These are phyloP conservation scores for Gouania willdenowi DNA, from an alignment of 2,797 vertebrate genomes.

Conservation along the genomic window DNA sequence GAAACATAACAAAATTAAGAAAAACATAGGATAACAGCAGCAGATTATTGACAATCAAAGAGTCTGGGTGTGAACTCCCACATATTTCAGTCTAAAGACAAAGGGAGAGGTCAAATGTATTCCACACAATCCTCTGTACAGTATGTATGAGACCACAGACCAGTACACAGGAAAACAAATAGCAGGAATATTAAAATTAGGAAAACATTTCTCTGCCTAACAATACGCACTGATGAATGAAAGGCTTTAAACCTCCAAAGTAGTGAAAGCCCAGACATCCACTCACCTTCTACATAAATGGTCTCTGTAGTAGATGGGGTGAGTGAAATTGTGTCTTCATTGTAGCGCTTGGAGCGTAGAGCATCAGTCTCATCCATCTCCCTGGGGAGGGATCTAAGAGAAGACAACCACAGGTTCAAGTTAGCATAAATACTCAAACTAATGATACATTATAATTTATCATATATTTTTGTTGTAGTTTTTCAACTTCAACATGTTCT, in stretches of 20 bases:
- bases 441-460: no score
- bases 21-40: no score
- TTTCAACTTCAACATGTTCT: no score
- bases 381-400: conserved; percentile 79
- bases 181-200: no score
- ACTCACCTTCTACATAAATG: conserved; percentile 88
- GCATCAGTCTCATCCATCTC: conserved; percentile 93
- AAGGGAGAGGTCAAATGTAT: conserved; percentile 27
- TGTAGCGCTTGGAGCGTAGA: conserved; percentile 78
- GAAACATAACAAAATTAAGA: conserved; percentile 7
- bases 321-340: conserved; percentile 84
- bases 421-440: conserved; percentile 28
- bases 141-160: no score
- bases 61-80: conserved; percentile 18
- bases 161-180: background rate
- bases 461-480: no score
- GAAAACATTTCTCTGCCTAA: background rate
- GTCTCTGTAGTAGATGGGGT: conserved; percentile 82
- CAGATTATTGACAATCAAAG: background rate
- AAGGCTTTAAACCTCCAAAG: background rate
- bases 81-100: conserved; percentile 45
- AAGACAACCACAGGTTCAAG: conserved; percentile 41
- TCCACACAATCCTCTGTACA: conserved; percentile 24
- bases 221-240: no score
- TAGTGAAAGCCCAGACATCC: no score